Base-by-base conservation (phyloP, 92 coral and sea anemone species). In the Pocillopora meandrina region DNA sequence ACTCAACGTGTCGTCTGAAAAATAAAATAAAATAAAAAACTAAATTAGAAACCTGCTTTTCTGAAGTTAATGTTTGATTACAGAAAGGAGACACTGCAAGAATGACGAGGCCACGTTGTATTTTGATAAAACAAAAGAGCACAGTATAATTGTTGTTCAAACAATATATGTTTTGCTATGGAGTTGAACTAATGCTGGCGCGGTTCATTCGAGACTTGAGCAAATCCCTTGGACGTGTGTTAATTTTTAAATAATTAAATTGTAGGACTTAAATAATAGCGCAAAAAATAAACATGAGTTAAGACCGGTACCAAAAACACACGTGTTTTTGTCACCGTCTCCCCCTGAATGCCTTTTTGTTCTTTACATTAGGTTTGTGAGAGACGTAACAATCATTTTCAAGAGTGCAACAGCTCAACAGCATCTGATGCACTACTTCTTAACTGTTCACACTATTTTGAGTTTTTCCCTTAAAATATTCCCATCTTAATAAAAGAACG, bases 1-100 rank as follows among this genome's bases (percentile, higher is more conserved):
- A 10, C 71, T 47, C 69, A 83, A 83, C 80, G 86, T 83, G 86
- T 65, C 64, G 74, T 83, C 86, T 73, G 62, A 55, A 73, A 36
- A 49, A 61, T 12, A 1, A 67, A 35, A 34, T 70, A 35, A 70
- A 68, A 68, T 26, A 68, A 35, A 42, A 3, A 42, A 42, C 8
- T 3, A 73, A 49, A 7, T 23, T 14, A 6, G 42, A 35, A 81
- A 58, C 61, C 76, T 56, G 35, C 74, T 36, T 16, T 65, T 10
- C 64, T 81, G 19, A 18, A 71, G 52, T 58, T 47, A 19, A 19
- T 60, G 56, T 61, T 63, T 62, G 80, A 72, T 21, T 49, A 55
- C 66, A 58, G 76, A 63, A 72, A 65, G 72, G 15, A 5, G 52
- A 73, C 80, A 83, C 80, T 61, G 64, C 58, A 16, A 62, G 63